A percentile compares a stretch with the other conserved stretches of the same genome.
Conservation (phyloP, 2,797 vertebrate genomes). For the Anas flavirostris region DNA sequence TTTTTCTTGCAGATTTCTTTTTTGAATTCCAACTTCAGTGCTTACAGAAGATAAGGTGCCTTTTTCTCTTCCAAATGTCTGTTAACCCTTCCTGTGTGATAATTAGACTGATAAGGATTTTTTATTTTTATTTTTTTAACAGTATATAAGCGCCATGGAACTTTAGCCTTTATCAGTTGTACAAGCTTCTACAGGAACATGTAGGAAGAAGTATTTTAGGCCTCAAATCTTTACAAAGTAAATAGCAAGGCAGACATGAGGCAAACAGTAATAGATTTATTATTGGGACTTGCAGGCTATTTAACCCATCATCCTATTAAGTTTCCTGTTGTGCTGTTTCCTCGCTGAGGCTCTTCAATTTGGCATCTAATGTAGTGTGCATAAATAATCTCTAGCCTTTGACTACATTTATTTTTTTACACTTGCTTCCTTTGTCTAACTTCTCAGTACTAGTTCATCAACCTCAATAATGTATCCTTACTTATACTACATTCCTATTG, state of each 20-base stretch:
- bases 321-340: neutral
- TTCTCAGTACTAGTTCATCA: neutral
- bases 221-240: neutral
- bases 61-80: neutral
- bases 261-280: neutral
- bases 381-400: neutral
- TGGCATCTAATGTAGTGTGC: neutral
- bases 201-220: neutral
- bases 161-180: neutral
- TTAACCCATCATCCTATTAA: neutral
- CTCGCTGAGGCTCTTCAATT: neutral
- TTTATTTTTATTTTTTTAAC: neutral
- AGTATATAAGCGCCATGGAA: rapidly evolving
- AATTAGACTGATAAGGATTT: neutral
- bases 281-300: neutral
- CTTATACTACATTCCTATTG: neutral
- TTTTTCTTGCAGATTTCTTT: neutral
- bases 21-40: neutral
- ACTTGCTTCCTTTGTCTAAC: neutral
- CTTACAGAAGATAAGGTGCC: neutral
- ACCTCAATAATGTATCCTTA: neutral
- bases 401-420: neutral
- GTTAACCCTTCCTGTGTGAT: neutral
- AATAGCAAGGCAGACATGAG: neutral
- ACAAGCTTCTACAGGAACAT: neutral